Conservation (phyloP, 2,113 vertebrate genomes). For the Prunella fulvescens region DNA sequence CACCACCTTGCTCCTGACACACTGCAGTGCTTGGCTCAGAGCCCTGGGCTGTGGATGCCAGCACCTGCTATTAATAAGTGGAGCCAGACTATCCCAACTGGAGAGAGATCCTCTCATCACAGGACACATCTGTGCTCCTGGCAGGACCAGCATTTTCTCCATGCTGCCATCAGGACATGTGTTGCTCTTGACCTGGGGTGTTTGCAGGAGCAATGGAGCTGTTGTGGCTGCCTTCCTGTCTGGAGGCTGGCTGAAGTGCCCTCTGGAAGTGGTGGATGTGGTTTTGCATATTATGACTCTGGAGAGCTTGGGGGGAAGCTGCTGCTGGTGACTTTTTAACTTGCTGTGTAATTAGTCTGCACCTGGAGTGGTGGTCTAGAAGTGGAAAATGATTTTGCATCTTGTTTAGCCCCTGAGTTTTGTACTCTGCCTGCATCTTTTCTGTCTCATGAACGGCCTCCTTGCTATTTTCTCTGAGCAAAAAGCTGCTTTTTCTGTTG, state of each 20-base stretch:
- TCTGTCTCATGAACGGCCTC: neutral
- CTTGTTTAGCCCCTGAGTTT: neutral
- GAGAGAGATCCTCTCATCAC: neutral
- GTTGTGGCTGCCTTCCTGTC: neutral
- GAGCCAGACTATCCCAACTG: neutral
- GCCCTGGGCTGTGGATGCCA: neutral
- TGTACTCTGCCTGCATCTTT: neutral
- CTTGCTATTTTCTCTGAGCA: constrained; percentile 20
- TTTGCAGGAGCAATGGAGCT: neutral
- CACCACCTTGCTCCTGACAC: neutral
- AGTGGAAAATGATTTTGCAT: neutral
- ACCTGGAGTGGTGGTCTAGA: neutral
- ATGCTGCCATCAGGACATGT: fast-evolving
- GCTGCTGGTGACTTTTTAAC: neutral
- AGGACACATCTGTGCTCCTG: neutral
- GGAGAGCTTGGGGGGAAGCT: neutral
- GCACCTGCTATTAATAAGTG: neutral
- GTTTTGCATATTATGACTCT: neutral
- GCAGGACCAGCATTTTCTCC: neutral
- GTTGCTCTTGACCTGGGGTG: neutral
- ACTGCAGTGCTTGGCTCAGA: neutral
- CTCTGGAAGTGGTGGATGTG: neutral
- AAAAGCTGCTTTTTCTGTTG: neutral
- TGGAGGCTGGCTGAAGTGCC: neutral
- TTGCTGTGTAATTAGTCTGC: neutral